phyloP scores from a whole-genome alignment of 53 echinoderm and acorn worm genomes.

The Echinometra lucunter region DNA sequence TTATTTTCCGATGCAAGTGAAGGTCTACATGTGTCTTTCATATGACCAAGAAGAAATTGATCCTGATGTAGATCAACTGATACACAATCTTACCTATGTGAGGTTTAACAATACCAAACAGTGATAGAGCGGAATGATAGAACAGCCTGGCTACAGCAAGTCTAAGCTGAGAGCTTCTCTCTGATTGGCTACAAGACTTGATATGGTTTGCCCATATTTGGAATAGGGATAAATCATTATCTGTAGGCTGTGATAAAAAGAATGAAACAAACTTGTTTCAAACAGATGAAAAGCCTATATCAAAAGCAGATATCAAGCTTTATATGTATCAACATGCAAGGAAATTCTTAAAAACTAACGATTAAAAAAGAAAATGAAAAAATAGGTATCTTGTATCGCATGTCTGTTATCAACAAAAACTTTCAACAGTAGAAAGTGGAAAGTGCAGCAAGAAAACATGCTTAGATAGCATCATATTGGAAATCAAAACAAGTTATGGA shows the following conservation, averaged over 20 bases:
- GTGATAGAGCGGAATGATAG: neutral
- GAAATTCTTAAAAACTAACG: neutral
- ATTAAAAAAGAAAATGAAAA: neutral
- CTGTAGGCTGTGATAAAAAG: neutral
- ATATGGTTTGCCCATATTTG: constrained; percentile 24
- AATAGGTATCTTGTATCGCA: no score
- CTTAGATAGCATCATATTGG: constrained; percentile 16
- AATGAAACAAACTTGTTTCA: neutral
- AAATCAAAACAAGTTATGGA: neutral
- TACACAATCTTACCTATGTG: neutral
- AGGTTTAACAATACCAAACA: neutral
- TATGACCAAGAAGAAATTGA: neutral
- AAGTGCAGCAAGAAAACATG: neutral
- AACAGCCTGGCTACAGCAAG: constrained; percentile 33
- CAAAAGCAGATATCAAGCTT: neutral
- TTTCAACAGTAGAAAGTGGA: neutral
- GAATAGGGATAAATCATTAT: neutral
- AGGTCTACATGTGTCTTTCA: no score
- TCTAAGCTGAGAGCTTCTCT: constrained; percentile 50
- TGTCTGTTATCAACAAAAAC: no score
- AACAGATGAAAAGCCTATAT: neutral
- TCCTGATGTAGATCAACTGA: neutral
- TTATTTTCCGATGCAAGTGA: no score
- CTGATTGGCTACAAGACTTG: constrained; percentile 35
- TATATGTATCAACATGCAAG: neutral